Conservation (phyloP, 2,888 invertebrate genomes). For the Drosophila bunnanda region DNA sequence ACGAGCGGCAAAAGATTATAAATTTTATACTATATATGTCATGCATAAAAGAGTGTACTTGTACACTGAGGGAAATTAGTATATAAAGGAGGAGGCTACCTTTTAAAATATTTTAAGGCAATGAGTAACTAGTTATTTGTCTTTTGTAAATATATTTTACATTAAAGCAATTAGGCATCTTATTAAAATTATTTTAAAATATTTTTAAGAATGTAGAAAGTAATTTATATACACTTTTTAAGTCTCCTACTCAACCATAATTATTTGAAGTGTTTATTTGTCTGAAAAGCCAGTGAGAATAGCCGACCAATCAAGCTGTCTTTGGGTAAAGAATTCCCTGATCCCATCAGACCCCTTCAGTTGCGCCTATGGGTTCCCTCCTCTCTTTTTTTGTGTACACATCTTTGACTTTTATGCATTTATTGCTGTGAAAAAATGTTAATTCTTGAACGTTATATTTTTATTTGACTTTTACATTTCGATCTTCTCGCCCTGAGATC, state of each 20-base stretch:
- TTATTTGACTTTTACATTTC: conserved; percentile 73
- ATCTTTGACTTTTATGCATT: conserved; percentile 73
- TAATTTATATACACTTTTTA: neutral
- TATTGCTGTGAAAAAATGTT: conserved; percentile 81
- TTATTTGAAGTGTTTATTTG: conserved; percentile 3
- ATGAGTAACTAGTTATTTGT: neutral
- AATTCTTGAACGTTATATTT: conserved; percentile 72
- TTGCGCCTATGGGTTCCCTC: conserved; percentile 15
- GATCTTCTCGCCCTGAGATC: conserved; percentile 43
- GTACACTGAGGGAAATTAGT: conserved; percentile 12
- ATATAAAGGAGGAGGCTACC: neutral
- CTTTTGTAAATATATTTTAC: neutral
- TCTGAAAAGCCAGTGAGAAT: neutral
- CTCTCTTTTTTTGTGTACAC: conserved; percentile 27
- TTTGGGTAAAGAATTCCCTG: conserved; percentile 8
- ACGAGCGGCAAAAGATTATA: conserved; percentile 69
- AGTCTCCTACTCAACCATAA: neutral
- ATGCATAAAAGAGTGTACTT: conserved; percentile 16
- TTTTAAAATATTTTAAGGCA: neutral
- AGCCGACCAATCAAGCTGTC: conserved; percentile 18
- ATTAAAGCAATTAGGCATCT: neutral
- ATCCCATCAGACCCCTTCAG: conserved; percentile 11
- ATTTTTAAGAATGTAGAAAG: neutral
- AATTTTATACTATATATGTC: conserved; percentile 64
- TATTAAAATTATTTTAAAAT: neutral